These are phyloP conservation scores for Tridacna gigas DNA, from an alignment of 2,888 invertebrate genomes.

Conservation along the genomic window DNA sequence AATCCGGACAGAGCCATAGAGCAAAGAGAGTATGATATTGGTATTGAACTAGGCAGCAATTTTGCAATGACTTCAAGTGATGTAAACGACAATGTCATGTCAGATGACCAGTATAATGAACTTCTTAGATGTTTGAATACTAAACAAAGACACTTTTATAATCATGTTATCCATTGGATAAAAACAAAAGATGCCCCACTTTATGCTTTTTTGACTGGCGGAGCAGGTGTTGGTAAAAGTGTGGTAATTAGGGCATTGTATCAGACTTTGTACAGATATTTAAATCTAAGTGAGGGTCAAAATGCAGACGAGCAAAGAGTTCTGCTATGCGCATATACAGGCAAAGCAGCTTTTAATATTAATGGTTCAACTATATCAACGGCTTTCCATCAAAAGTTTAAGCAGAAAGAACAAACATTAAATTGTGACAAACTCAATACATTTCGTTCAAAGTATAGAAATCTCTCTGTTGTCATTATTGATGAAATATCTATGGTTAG, in stretches of 20 bases:
- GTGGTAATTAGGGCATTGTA: slow-evolving; percentile 56
- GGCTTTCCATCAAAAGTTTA: slow-evolving; percentile 50
- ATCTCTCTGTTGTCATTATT: slow-evolving; percentile 56
- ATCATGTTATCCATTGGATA: slow-evolving; percentile 35
- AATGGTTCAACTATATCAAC: slow-evolving; percentile 57
- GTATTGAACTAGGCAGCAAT: slow-evolving; percentile 29
- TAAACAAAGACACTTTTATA: slow-evolving; percentile 51
- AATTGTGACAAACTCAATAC: slow-evolving; percentile 52
- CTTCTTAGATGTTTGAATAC: slow-evolving; percentile 32
- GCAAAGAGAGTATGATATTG: slow-evolving; percentile 58
- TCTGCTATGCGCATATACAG: slow-evolving; percentile 58
- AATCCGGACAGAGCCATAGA: slow-evolving; percentile 45
- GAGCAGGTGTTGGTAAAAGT: slow-evolving; percentile 59
- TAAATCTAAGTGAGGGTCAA: slow-evolving; percentile 50
- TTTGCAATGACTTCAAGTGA: slow-evolving; percentile 21
- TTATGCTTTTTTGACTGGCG: slow-evolving; percentile 59
- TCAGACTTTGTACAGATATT: slow-evolving; percentile 50
- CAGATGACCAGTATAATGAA: slow-evolving; percentile 41
- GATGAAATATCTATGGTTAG: slow-evolving; percentile 66
- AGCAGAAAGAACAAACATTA: slow-evolving; percentile 47
- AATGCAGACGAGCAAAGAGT: slow-evolving; percentile 58
- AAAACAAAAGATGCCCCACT: slow-evolving; percentile 53
- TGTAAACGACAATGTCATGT: slow-evolving; percentile 29
- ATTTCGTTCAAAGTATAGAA: slow-evolving; percentile 55
- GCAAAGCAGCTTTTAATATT: slow-evolving; percentile 59